A percentile compares a stretch with the other conserved stretches of the same genome.
phyloP scores from a whole-genome alignment of 1,140 invertebrate species.

The Brevipalpus yothersi region DNA sequence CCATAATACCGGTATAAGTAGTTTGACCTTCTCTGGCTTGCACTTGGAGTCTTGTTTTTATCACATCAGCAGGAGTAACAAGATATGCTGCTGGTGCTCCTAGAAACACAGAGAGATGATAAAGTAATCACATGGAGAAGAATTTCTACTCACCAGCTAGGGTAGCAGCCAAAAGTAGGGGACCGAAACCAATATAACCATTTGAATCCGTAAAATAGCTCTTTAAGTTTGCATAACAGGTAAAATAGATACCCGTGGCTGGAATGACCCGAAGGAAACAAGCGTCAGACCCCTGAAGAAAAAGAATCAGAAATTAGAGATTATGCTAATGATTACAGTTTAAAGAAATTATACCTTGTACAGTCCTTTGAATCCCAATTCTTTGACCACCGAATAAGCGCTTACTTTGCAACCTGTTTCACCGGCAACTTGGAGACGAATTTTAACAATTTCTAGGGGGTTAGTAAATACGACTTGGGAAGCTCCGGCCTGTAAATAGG shows the following conservation, averaged over 20 bases:
- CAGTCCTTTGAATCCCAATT: conserved; percentile 72
- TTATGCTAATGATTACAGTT: not conserved
- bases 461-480: conserved; percentile 94
- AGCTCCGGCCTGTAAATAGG: conserved; percentile 43
- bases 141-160: conserved; percentile 23
- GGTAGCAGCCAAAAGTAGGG: conserved; percentile 64
- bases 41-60: conserved; percentile 92
- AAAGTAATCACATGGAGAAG: no score
- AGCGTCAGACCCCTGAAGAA: conserved; percentile 47
- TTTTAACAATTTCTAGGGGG: conserved; percentile 97
- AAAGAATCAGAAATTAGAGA: not conserved
- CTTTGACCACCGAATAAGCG: conserved; percentile 62
- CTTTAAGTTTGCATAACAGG: conserved; percentile 81
- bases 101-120: conserved; percentile 25
- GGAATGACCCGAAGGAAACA: conserved; percentile 83
- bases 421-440: conserved; percentile 90
- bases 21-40: conserved; percentile 83
- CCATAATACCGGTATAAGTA: conserved; percentile 73
- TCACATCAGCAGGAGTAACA: conserved; percentile 95
- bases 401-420: conserved; percentile 56
- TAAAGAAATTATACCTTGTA: conserved; percentile 50
- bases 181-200: conserved; percentile 75
- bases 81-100: conserved; percentile 88
- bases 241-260: conserved; percentile 97
- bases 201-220: conserved; percentile 48